Percentiles rank a stretch among this genome's conserved stretches.
phyloP scores from a whole-genome alignment of 2,888 invertebrate genomes.

The Thymelicus acteon region DNA sequence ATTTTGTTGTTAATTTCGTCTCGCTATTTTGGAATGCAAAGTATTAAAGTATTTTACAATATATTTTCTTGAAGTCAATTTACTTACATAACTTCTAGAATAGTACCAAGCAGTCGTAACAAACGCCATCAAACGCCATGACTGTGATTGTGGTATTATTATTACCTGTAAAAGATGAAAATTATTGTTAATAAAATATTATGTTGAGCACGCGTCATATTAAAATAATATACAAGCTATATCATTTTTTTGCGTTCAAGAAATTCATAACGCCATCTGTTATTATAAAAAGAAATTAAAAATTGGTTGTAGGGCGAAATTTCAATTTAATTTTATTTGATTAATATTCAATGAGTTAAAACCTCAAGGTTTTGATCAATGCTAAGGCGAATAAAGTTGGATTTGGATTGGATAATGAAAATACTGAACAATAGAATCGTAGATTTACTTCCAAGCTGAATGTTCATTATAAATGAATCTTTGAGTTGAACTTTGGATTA shows the following conservation, averaged over 20 bases:
- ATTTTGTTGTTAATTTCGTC: too few species aligned
- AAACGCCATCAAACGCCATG: too few species aligned
- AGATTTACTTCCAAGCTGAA: constrained; percentile 12
- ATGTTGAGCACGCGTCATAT: too few species aligned
- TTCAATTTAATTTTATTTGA: constrained; percentile 8
- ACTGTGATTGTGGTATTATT: too few species aligned
- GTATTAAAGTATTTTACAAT: too few species aligned
- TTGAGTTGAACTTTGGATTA: constrained; percentile 1
- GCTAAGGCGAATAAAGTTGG: constrained; percentile 37
- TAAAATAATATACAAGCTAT: too few species aligned
- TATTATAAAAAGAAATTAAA: background rate
- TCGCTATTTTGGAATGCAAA: too few species aligned
- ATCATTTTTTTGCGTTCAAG: background rate
- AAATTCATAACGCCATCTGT: background rate
- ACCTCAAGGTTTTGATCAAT: constrained; percentile 29
- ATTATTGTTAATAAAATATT: too few species aligned
- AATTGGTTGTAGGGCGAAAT: constrained; percentile 1
- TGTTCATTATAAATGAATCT: constrained; percentile 16
- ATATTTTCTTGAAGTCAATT: too few species aligned
- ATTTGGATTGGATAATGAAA: constrained; percentile 35
- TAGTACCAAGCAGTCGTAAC: too few species aligned
- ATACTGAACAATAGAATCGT: constrained; percentile 25
- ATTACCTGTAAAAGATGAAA: too few species aligned
- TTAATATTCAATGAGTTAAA: constrained; percentile 19
- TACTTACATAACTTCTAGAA: too few species aligned